These are phyloP conservation scores for Periparus ater DNA, from an alignment of 2,797 vertebrate species.

Conservation along the genomic window DNA sequence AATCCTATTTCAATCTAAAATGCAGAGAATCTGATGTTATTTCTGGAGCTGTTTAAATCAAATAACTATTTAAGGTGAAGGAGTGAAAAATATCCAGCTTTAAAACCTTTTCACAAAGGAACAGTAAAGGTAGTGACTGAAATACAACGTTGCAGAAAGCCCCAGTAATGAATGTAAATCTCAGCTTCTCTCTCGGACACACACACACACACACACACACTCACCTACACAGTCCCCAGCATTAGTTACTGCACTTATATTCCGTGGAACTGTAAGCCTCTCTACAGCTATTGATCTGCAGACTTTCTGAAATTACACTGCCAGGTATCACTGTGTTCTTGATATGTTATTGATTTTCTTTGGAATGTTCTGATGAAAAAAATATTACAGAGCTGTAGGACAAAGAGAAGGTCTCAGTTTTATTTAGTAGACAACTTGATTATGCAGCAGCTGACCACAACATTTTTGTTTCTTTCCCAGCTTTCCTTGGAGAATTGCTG, in stretches of 20 bases:
- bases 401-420: constrained; percentile 41
- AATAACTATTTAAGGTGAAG: neutral
- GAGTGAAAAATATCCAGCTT: neutral
- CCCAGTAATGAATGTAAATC: neutral
- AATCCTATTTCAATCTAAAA: neutral
- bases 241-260: constrained; percentile 21
- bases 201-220: neutral
- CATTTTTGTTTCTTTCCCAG: neutral
- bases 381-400: constrained; percentile 32
- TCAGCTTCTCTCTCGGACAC: neutral
- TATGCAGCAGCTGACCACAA: constrained; percentile 35
- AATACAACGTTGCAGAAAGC: neutral
- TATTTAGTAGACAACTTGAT: constrained; percentile 38
- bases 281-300: constrained; percentile 81
- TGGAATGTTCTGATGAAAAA: constrained; percentile 17
- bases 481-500: neutral
- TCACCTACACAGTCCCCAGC: neutral
- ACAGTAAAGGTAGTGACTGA: neutral
- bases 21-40: neutral
- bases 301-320: constrained; percentile 86
- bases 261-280: constrained; percentile 76
- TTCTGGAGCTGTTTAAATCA: neutral
- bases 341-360: constrained; percentile 86
- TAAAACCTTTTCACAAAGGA: neutral
- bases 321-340: constrained; percentile 80